Conservation (phyloP, 1,140 invertebrate genomes). For the Hirudo medicinalis region DNA sequence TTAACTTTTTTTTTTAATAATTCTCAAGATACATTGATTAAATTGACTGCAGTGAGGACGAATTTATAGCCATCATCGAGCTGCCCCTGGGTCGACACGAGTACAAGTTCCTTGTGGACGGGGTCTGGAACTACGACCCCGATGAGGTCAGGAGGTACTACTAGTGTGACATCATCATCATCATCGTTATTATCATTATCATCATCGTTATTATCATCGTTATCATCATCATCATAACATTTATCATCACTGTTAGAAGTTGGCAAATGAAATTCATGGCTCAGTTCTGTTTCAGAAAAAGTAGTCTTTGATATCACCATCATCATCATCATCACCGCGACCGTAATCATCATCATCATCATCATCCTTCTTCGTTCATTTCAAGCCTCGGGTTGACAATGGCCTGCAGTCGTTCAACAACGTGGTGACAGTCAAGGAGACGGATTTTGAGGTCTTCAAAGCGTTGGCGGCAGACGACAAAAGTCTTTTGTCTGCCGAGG, state of each 20-base stretch:
- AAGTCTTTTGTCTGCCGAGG: conserved; percentile 43
- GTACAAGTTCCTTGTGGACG: conserved; percentile 96
- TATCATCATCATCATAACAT: too few species aligned
- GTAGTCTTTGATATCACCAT: too few species aligned
- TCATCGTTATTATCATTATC: not conserved
- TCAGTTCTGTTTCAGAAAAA: too few species aligned
- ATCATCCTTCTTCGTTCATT: too few species aligned
- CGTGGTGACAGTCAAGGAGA: conserved; percentile 72
- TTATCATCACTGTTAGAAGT: too few species aligned
- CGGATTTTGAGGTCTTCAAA: conserved; percentile 94
- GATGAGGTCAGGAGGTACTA: conserved; percentile 2
- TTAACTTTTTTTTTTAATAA: too few species aligned
- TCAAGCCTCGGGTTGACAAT: conserved; percentile 68
- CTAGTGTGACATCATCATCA: not conserved
- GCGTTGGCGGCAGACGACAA: conserved; percentile 82
- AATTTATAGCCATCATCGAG: conserved; percentile 72
- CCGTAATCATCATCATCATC: too few species aligned
- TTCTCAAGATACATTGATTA: not conserved
- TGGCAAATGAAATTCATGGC: too few species aligned
- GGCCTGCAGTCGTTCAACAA: conserved; percentile 80
- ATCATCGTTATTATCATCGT: too few species aligned
- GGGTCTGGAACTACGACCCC: conserved; percentile 39
- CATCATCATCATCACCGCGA: too few species aligned
- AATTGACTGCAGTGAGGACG: conserved; percentile 50
- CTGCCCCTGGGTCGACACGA: conserved; percentile 91